Percentiles rank a stretch among this genome's conserved stretches.
phyloP scores from a whole-genome alignment of 2,888 invertebrate species.

The Apotomis capreana region DNA sequence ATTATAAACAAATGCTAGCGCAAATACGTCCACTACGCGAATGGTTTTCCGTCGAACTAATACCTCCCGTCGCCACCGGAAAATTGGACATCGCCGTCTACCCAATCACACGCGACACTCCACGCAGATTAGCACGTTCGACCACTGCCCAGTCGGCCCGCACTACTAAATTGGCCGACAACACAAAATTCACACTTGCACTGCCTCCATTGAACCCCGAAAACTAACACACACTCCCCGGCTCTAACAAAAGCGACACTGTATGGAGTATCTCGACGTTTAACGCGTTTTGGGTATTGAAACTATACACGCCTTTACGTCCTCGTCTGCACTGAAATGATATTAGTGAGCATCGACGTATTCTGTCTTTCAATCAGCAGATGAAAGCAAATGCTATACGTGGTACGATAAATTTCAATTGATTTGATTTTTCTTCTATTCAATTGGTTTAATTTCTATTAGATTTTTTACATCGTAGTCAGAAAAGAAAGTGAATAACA shows the following conservation, averaged over 20 bases:
- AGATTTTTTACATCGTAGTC: too few species aligned
- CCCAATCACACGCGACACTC: slow-evolving; percentile 82
- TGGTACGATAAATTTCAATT: slow-evolving; percentile 6
- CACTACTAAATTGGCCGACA: slow-evolving; percentile 56
- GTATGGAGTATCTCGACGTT: slow-evolving; percentile 57
- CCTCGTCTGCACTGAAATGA: slow-evolving; percentile 68
- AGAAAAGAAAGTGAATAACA: too few species aligned
- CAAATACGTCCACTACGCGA: slow-evolving; percentile 67
- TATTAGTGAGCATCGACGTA: slow-evolving; percentile 63
- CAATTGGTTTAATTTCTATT: background rate
- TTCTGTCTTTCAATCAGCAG: slow-evolving; percentile 52
- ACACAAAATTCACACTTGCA: slow-evolving; percentile 66
- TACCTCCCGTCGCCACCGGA: slow-evolving; percentile 73
- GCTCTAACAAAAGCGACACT: slow-evolving; percentile 63
- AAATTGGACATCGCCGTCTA: slow-evolving; percentile 80
- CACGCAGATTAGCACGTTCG: slow-evolving; percentile 80
- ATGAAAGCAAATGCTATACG: slow-evolving; percentile 21
- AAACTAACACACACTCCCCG: slow-evolving; percentile 51
- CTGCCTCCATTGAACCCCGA: slow-evolving; percentile 69
- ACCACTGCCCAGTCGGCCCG: slow-evolving; percentile 66
- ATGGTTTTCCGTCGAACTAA: slow-evolving; percentile 73
- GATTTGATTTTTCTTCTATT: background rate
- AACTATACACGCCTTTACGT: slow-evolving; percentile 67
- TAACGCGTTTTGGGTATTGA: slow-evolving; percentile 61
- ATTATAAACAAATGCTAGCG: slow-evolving; percentile 47